phyloP scores from a whole-genome alignment of 2,797 vertebrate genomes.

The Agapornis canus region DNA sequence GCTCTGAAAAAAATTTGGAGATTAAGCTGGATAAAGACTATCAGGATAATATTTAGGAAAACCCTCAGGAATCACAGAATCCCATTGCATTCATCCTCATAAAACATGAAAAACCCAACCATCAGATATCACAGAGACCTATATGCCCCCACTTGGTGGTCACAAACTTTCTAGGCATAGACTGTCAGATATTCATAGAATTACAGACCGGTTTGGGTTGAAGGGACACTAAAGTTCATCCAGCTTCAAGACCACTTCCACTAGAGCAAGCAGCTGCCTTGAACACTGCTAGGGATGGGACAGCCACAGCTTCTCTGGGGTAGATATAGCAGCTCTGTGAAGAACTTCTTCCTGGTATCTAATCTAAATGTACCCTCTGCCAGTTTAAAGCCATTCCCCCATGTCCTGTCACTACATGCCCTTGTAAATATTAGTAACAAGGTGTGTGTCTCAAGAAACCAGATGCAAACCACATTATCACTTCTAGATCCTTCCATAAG shows the following conservation, averaged over 20 bases:
- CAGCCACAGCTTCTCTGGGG: neutral
- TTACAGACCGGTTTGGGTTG: neutral
- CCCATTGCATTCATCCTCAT: neutral
- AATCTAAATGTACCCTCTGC: neutral
- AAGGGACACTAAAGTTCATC: neutral
- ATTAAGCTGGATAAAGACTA: neutral
- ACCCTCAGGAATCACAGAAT: neutral
- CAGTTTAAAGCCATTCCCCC: neutral
- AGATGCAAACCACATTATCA: neutral
- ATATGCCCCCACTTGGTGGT: neutral
- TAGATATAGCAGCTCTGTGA: neutral
- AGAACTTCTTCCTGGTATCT: neutral
- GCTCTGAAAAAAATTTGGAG: neutral
- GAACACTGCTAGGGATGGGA: neutral
- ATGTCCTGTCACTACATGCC: neutral
- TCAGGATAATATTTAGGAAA: neutral
- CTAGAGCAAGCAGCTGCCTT: neutral
- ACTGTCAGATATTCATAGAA: neutral
- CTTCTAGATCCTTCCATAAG: neutral
- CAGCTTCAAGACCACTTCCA: neutral
- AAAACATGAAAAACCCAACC: neutral
- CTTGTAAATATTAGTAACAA: neutral
- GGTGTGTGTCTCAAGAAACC: fast-evolving
- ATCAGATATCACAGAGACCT: neutral
- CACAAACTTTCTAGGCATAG: neutral